Evolutionary conservation across 2,113 vertebrate species (phyloP).

Genomic region (Poeciliopsis prolifica): DNA sequence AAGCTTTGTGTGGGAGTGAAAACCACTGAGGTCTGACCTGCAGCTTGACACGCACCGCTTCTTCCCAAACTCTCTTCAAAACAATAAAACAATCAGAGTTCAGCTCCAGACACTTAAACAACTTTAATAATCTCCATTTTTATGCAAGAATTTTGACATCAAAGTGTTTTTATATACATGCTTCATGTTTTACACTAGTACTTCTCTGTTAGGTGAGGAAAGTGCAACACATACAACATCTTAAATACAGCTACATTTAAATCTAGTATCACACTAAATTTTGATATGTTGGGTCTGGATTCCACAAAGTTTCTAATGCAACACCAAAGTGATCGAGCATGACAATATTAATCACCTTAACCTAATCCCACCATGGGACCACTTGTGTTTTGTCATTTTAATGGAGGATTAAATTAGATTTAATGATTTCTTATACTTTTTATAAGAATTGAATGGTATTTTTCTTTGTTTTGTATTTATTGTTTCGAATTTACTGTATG

Average conservation of each 20-base stretch:
- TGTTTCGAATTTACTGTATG: too few species aligned
- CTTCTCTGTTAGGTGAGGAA: not conserved
- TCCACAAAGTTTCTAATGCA: not conserved
- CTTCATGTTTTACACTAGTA: not conserved
- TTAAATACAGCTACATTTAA: not conserved
- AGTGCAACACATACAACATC: too few species aligned
- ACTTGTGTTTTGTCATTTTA: too few species aligned
- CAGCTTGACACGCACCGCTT: conserved; percentile 24
- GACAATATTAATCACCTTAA: too few species aligned
- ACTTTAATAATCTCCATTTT: not conserved
- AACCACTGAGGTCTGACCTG: conserved; percentile 42
- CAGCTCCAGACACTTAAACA: not conserved
- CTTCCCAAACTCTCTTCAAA: conserved; percentile 39
- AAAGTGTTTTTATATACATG: not conserved
- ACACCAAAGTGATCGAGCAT: not conserved
- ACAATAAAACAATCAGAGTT: conserved; percentile 16
- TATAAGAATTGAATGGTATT: too few species aligned
- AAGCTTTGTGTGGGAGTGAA: conserved; percentile 51
- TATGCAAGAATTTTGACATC: not conserved
- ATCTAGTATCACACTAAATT: not conserved
- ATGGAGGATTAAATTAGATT: too few species aligned
- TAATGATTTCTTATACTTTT: too few species aligned
- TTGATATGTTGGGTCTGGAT: not conserved
- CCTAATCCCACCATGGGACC: too few species aligned
- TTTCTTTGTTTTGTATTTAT: too few species aligned